Evolutionary conservation across 92 coral and sea anemone species (phyloP).

Genomic region (Isaurus tuberculatus): DNA sequence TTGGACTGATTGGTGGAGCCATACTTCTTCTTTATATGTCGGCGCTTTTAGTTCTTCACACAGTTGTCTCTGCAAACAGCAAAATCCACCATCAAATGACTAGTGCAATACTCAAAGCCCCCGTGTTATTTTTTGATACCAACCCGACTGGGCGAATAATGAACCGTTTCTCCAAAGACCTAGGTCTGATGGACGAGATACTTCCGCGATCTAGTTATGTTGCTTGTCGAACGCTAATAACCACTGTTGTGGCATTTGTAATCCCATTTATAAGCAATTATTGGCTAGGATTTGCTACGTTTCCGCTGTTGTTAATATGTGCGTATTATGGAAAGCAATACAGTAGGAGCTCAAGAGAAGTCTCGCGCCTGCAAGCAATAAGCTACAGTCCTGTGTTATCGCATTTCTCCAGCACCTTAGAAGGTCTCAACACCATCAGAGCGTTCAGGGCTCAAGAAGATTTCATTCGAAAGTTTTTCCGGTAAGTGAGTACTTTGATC

Average conservation of each 20-base stretch:
- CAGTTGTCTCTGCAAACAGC: not conserved
- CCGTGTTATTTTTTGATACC: conserved; percentile 11
- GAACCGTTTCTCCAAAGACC: conserved; percentile 29
- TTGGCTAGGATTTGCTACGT: conserved; percentile 13
- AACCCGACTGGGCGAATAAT: conserved; percentile 25
- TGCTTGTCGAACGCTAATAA: not conserved
- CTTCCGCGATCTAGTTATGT: not conserved
- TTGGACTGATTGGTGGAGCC: not conserved
- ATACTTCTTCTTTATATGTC: not conserved
- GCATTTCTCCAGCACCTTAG: conserved; percentile 82
- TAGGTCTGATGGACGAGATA: conserved; percentile 38
- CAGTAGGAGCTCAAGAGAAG: conserved; percentile 1
- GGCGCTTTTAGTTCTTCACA: conserved; percentile 5
- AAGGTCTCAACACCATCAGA: conserved; percentile 82
- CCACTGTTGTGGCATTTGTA: not conserved
- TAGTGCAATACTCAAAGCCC: conserved; percentile 11
- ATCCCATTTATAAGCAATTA: conserved; percentile 12
- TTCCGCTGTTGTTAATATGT: conserved; percentile 9
- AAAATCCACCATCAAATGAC: conserved; percentile 3
- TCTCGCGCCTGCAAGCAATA: conserved; percentile 36
- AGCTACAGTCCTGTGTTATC: conserved; percentile 86
- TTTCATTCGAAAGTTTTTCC: not conserved
- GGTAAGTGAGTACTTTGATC: no score
- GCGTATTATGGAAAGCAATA: not conserved
- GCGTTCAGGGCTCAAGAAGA: conserved; percentile 67